A percentile compares a stretch with the other conserved stretches of the same genome.
These are phyloP conservation scores for Himalopsyche phryganea DNA, from an alignment of 1,140 invertebrate species.

Conservation along the genomic window DNA sequence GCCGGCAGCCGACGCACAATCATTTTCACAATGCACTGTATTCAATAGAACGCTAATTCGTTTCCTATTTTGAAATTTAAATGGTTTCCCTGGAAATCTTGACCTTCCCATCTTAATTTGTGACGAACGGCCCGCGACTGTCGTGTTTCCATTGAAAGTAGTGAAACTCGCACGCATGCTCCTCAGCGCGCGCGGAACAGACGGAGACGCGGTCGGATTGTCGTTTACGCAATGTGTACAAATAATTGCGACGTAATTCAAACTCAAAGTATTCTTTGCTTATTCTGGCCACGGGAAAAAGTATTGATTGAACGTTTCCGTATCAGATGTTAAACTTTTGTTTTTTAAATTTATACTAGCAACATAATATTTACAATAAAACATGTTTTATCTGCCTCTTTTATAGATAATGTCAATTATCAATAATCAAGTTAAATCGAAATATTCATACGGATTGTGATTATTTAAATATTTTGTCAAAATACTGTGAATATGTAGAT, in stretches of 20 bases:
- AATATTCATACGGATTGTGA: too few relatives aligned
- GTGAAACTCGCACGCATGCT: constrained; percentile 55
- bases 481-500: constrained; percentile 21
- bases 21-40: constrained; percentile 48
- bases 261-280: constrained; percentile 23
- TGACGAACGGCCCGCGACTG: constrained; percentile 46
- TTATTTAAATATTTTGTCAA: too few relatives aligned
- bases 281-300: too few relatives aligned
- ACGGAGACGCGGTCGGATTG: constrained; percentile 35
- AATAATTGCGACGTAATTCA: constrained; percentile 53
- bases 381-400: too few relatives aligned
- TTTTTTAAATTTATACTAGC: too few relatives aligned
- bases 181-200: constrained; percentile 48
- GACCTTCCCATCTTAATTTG: constrained; percentile 56
- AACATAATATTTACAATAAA: too few relatives aligned
- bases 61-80: constrained; percentile 78
- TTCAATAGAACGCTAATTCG: constrained; percentile 69
- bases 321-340: too few relatives aligned
- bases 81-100: constrained; percentile 81
- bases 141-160: constrained; percentile 49
- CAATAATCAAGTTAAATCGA: too few relatives aligned
- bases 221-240: constrained; percentile 53
- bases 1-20: constrained; percentile 46
- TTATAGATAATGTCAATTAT: too few relatives aligned
- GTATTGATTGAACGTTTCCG: too few relatives aligned